These are phyloP conservation scores for Agrochola macilenta DNA, from an alignment of 2,888 invertebrate genomes.

Conservation along the genomic window DNA sequence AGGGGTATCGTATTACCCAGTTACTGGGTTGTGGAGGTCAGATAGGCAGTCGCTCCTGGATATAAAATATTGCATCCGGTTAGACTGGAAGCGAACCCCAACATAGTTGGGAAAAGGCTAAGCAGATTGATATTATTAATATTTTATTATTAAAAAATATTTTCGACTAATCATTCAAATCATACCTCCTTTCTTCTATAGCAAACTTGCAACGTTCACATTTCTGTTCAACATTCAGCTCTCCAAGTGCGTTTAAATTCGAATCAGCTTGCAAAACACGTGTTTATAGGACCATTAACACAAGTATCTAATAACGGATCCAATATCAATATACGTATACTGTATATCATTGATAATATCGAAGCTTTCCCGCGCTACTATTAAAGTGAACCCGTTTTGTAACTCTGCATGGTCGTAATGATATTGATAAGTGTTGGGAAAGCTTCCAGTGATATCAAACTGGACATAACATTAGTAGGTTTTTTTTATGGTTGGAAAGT, in stretches of 20 bases:
- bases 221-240: no score
- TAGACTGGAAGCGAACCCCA: no score
- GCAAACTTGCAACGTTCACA: no score
- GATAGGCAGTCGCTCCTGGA: no score
- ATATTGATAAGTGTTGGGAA: constrained; percentile 40
- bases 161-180: no score
- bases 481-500: constrained; percentile 12
- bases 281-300: constrained; percentile 4
- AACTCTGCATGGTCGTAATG: not conserved
- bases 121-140: no score
- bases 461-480: not conserved
- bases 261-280: constrained; percentile 13
- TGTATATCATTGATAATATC: constrained; percentile 26
- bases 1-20: no score
- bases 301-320: constrained; percentile 24
- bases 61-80: no score
- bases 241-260: constrained; percentile 11
- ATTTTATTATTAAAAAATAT: no score
- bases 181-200: no score
- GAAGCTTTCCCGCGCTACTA: constrained; percentile 27
- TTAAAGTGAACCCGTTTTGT: constrained; percentile 20
- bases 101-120: no score
- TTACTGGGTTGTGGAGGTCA: no score
- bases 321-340: constrained; percentile 11
- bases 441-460: constrained; percentile 17